phyloP scores from a whole-genome alignment of 2,888 invertebrate genomes.

The Cheilosia vernalis region DNA sequence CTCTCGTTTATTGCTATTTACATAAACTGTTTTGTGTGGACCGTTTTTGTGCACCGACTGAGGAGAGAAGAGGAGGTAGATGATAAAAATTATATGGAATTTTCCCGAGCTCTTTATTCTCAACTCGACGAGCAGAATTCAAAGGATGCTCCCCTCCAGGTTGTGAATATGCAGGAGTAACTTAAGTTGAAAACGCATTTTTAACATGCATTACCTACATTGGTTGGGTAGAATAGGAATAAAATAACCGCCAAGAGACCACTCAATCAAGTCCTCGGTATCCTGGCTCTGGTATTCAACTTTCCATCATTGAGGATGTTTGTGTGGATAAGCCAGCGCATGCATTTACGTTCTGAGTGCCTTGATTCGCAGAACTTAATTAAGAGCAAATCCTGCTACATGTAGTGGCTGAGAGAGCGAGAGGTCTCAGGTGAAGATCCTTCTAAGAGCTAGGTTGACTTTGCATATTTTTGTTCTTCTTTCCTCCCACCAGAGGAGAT shows the following conservation, averaged over 20 bases:
- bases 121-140: constrained; percentile 37
- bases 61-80: background rate
- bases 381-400: constrained; percentile 66
- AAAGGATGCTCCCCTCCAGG: constrained; percentile 52
- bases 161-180: constrained; percentile 64
- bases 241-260: constrained; percentile 47
- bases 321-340: background rate
- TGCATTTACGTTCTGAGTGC: constrained; percentile 27
- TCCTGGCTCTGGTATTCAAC: constrained; percentile 41
- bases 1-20: constrained; percentile 69
- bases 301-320: background rate
- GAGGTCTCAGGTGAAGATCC: constrained; percentile 56
- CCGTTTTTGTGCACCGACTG: constrained; percentile 4
- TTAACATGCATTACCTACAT: constrained; percentile 61
- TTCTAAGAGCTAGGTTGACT: constrained; percentile 48
- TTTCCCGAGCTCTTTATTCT: constrained; percentile 21
- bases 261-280: constrained; percentile 65
- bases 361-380: constrained; percentile 69
- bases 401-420: constrained; percentile 2
- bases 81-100: background rate
- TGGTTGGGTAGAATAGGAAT: constrained; percentile 8
- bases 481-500: background rate
- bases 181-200: constrained; percentile 69
- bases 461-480: constrained; percentile 41
- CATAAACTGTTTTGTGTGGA: constrained; percentile 67